Conservation (phyloP, 2,113 vertebrate genomes). For the Ceuthmochares aereus region DNA sequence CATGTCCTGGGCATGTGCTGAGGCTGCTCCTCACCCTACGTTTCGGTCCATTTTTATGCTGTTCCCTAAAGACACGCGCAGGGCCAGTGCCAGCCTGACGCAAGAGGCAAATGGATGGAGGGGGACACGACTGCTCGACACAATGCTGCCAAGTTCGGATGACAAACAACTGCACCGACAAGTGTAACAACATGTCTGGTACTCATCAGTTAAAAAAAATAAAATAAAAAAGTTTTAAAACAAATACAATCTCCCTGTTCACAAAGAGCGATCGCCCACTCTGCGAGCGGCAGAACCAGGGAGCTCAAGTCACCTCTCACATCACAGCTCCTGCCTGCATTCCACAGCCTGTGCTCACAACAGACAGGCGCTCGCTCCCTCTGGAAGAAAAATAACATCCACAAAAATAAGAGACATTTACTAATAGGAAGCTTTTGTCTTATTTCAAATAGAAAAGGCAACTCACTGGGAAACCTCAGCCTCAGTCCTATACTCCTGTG, state of each 20-base stretch:
- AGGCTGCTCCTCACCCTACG: not conserved
- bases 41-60: not conserved
- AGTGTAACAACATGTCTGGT: fast-evolving
- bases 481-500: fast-evolving
- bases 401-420: not conserved
- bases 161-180: not conserved
- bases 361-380: not conserved
- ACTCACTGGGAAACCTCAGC: not conserved
- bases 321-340: not conserved
- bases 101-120: fast-evolving
- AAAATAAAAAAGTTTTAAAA: not conserved
- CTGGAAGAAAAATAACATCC: not conserved
- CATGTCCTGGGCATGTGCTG: not conserved
- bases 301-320: not conserved
- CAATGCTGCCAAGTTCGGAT: fast-evolving
- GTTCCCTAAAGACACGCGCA: fast-evolving
- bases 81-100: fast-evolving
- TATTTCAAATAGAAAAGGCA: not conserved
- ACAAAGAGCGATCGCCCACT: fast-evolving
- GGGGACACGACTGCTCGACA: not conserved
- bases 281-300: not conserved
- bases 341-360: not conserved
- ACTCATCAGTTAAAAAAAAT: not conserved
- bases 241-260: not conserved
- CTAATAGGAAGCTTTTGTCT: not conserved